Evolutionary conservation across 2,797 vertebrate species (phyloP).

Genomic region (Anniella stebbinsi): DNA sequence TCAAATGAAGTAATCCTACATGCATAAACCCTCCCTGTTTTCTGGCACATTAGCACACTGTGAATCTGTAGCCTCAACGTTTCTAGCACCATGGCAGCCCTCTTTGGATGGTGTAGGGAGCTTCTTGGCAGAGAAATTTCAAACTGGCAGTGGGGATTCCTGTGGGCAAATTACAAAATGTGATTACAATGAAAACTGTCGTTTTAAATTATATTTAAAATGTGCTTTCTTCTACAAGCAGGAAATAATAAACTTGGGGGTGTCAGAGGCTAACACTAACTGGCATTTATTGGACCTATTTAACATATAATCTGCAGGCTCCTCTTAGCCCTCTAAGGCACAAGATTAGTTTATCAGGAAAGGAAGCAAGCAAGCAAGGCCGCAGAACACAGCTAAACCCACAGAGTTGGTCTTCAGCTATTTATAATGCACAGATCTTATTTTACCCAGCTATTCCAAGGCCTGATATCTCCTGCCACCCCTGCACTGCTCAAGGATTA

Average conservation of each 20-base stretch:
- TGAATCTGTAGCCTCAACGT: background rate
- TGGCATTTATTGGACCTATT: constrained; percentile 20
- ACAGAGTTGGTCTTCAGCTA: background rate
- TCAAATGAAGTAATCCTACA: background rate
- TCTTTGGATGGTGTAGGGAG: background rate
- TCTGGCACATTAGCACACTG: background rate
- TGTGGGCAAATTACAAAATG: constrained; percentile 27
- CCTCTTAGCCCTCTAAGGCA: background rate
- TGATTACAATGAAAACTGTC: constrained; percentile 36
- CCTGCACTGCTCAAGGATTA: background rate
- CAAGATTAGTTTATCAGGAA: background rate
- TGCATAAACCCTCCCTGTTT: background rate
- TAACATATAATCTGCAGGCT: background rate
- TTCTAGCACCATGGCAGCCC: background rate
- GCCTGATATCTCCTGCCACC: background rate
- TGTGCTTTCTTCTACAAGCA: constrained; percentile 17
- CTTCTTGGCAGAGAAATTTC: constrained; percentile 12
- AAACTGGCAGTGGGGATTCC: constrained; percentile 16
- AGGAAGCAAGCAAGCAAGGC: background rate
- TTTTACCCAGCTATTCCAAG: background rate
- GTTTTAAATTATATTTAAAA: constrained; percentile 39
- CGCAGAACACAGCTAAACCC: background rate
- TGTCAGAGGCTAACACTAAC: constrained; percentile 6
- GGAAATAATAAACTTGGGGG: constrained; percentile 17
- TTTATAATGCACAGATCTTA: background rate